Evolutionary conservation across 1,140 invertebrate species (phyloP).

Genomic region (Cyclina sinensis): DNA sequence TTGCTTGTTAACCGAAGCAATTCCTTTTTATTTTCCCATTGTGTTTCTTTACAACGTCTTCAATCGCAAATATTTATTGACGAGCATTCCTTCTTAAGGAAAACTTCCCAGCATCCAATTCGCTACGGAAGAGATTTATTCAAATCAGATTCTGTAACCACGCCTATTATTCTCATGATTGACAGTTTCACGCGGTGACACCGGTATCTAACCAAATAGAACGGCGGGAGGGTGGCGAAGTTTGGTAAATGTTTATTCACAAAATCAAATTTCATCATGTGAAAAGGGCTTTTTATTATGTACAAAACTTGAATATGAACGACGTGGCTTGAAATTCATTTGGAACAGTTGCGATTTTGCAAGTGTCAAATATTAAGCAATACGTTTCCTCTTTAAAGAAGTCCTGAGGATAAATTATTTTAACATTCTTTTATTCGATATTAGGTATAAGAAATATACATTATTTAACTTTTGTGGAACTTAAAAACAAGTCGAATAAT

Average conservation of each 20-base stretch:
- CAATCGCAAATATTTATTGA: slow-evolving; percentile 61
- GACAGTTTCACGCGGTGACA: slow-evolving; percentile 35
- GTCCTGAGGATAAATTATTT: too few species aligned
- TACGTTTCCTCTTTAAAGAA: too few species aligned
- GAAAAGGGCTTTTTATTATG: slow-evolving; percentile 31
- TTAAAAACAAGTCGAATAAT: too few species aligned
- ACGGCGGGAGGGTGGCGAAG: slow-evolving; percentile 51
- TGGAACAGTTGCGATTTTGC: neutral
- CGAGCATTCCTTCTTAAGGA: slow-evolving; percentile 52
- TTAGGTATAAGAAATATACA: too few species aligned
- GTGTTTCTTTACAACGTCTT: slow-evolving; percentile 54
- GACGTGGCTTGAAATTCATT: slow-evolving; percentile 45
- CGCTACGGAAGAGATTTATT: slow-evolving; percentile 29
- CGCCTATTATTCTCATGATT: slow-evolving; percentile 29
- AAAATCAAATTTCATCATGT: slow-evolving; percentile 64
- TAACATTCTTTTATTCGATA: too few species aligned
- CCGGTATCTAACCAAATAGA: slow-evolving; percentile 64
- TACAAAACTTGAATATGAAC: slow-evolving; percentile 23
- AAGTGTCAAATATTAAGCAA: neutral
- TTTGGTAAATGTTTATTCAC: slow-evolving; percentile 67
- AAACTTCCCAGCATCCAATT: slow-evolving; percentile 5
- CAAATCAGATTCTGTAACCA: slow-evolving; percentile 33
- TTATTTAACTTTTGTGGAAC: too few species aligned
- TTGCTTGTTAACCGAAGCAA: slow-evolving; percentile 33
- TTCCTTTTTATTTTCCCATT: slow-evolving; percentile 39